Base-by-base conservation (phyloP, 2,797 vertebrate genomes). In the Manis javanica region DNA sequence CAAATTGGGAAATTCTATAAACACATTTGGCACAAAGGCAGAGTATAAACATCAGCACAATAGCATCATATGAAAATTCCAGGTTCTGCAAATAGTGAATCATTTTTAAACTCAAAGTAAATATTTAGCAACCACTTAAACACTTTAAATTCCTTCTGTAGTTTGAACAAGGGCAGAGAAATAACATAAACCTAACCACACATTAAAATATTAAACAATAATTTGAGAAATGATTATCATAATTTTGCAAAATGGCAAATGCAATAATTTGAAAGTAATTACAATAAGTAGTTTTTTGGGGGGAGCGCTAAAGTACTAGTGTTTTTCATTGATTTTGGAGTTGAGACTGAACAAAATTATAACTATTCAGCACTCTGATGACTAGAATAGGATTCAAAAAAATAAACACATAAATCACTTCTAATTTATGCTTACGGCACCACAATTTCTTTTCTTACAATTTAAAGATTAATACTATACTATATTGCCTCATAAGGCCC, bases 81-180 rank as follows among this genome's bases (percentile, higher is more conserved):
- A 82, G 71, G 34, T 78, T 72, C 63, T 86, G 29, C 42, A 85
- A 84, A 79, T 14, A 75, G 24, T 57, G 55, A 87, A 68, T 96
- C 51, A 59, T 68, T 96, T 94, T 59, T 23, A 85, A 94, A 84
- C 74, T 89, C 51, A 72, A 94, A 88, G 26, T 84, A 84, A 77
- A 75, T 69, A 93, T 71, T 90, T 29, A 69, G 42, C 39, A 81
- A 61, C 66, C 34, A 74, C 53, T 55, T 87, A 77, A 75, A 78
- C 42, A 87, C 78, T 87, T 74, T 83, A 83, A 90, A 95, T 81
- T 61, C 39, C 92, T 29, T 79, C 23, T 90, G 69, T 51, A 82
- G 34, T 63, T 13, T 86, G 46, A 96, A 78, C 37, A n/a, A 88
- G 42, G 16, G 39, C 19, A 14, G 4, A 85, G 7, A 83, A 84